phyloP scores from a whole-genome alignment of 2,888 invertebrate species.

The Tetranychus piercei region DNA sequence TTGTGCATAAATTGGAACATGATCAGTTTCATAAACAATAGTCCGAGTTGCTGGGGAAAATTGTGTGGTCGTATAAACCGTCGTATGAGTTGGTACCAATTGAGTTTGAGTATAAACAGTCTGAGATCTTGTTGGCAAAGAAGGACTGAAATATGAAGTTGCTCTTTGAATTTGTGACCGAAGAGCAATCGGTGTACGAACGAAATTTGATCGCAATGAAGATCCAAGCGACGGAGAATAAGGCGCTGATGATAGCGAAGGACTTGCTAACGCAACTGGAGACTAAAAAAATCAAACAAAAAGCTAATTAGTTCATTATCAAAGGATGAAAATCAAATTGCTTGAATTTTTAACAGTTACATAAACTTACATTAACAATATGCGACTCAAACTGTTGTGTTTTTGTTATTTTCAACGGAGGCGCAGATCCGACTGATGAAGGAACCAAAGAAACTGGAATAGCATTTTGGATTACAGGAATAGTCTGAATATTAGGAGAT shows the following conservation, averaged over 20 bases:
- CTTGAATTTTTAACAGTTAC: too few relatives aligned
- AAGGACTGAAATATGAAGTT: slow-evolving; percentile 3
- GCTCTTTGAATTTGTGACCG: neutral
- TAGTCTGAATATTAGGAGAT: neutral
- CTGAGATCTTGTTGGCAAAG: slow-evolving; percentile 3
- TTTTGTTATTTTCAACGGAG: neutral
- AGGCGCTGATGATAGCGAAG: neutral
- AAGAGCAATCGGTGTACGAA: neutral
- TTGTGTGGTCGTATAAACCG: slow-evolving; percentile 14
- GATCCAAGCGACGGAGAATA: neutral
- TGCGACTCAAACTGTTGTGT: neutral
- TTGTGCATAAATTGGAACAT: slow-evolving; percentile 2
- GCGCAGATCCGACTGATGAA: neutral
- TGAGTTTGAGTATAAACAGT: slow-evolving; percentile 4
- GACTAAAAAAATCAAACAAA: neutral
- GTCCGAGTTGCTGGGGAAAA: slow-evolving; percentile 17
- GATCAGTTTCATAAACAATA: slow-evolving; percentile 16
- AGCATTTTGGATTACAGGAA: neutral
- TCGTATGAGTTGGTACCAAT: slow-evolving; percentile 15
- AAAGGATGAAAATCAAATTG: neutral
- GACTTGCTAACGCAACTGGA: neutral
- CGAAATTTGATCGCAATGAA: neutral
- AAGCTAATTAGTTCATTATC: neutral
- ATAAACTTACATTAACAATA: neutral
- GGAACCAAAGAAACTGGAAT: neutral